These are phyloP conservation scores for Apamea sordens DNA, from an alignment of 2,888 invertebrate species.

Conservation along the genomic window DNA sequence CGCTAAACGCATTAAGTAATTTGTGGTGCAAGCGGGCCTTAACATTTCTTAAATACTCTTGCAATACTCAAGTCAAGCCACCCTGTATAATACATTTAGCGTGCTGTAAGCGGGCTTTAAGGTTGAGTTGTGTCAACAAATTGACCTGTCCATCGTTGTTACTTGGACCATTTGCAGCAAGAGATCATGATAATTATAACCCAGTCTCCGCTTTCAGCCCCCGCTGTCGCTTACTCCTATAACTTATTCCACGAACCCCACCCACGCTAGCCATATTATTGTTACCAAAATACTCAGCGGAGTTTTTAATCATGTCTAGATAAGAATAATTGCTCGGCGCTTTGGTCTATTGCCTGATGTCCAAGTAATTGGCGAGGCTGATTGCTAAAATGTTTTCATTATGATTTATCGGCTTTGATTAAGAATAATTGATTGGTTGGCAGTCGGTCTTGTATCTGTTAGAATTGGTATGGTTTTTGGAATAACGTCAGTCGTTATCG, in stretches of 20 bases:
- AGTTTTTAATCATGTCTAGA: slow-evolving; percentile 81
- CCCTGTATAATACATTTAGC: neutral
- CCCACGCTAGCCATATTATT: slow-evolving; percentile 84
- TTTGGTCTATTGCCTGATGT: slow-evolving; percentile 70
- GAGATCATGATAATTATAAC: neutral
- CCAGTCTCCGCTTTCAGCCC: neutral
- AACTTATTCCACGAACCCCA: slow-evolving; percentile 68
- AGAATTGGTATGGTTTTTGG: neutral
- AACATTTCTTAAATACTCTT: neutral
- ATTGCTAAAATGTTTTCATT: slow-evolving; percentile 65
- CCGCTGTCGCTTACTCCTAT: slow-evolving; percentile 49
- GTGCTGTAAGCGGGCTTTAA: no score
- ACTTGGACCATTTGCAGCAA: neutral
- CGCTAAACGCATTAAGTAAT: neutral
- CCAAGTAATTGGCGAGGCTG: slow-evolving; percentile 68
- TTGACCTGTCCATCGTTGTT: neutral
- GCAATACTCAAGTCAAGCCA: neutral
- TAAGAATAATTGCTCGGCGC: slow-evolving; percentile 81
- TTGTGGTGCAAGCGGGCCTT: neutral
- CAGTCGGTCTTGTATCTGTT: neutral
- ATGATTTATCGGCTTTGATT: slow-evolving; percentile 45
- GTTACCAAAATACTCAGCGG: slow-evolving; percentile 84
- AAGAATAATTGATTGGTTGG: slow-evolving; percentile 27
- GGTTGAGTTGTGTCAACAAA: neutral
- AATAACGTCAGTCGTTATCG: neutral